A percentile compares a stretch with the other conserved stretches of the same genome.
Evolutionary conservation across 2,888 invertebrate genomes (phyloP).

Genomic region (Caenorhabditis macrosperma): DNA sequence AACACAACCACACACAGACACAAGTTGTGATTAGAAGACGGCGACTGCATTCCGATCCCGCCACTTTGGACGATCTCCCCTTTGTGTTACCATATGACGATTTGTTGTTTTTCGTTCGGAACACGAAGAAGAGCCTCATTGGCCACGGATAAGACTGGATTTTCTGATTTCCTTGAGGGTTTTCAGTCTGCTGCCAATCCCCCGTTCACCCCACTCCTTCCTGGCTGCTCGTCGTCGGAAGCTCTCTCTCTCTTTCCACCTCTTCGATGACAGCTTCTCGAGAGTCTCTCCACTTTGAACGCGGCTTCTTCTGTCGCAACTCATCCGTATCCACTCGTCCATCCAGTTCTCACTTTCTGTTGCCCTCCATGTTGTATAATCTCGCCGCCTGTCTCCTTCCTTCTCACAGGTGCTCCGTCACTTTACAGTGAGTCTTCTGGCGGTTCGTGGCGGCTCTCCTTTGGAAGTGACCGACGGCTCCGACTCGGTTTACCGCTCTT

Average conservation of each 20-base stretch:
- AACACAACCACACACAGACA: no score
- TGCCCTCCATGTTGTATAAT: neutral
- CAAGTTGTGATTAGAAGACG: constrained; percentile 41
- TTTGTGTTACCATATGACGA: constrained; percentile 37
- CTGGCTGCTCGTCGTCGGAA: no score
- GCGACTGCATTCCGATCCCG: constrained; percentile 48
- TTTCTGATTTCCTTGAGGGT: neutral
- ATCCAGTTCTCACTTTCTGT: neutral
- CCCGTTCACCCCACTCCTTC: neutral
- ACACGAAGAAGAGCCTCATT: neutral
- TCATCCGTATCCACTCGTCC: constrained; percentile 1
- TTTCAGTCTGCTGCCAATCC: neutral
- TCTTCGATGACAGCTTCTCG: neutral
- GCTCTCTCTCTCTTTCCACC: neutral
- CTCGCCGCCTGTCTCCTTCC: neutral
- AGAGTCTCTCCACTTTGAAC: no score
- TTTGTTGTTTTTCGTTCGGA: constrained; percentile 16
- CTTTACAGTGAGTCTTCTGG: constrained; percentile 15
- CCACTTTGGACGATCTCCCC: constrained; percentile 21
- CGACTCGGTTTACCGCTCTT: constrained; percentile 36
- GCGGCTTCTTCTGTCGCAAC: neutral
- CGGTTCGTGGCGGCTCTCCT: constrained; percentile 16
- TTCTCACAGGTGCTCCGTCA: neutral
- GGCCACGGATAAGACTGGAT: neutral
- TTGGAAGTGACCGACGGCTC: constrained; percentile 19